Evolutionary conservation across 2,888 invertebrate species (phyloP), one percentile per base, ranked within the genome.

Genomic region (Lomographa bimaculata): DNA sequence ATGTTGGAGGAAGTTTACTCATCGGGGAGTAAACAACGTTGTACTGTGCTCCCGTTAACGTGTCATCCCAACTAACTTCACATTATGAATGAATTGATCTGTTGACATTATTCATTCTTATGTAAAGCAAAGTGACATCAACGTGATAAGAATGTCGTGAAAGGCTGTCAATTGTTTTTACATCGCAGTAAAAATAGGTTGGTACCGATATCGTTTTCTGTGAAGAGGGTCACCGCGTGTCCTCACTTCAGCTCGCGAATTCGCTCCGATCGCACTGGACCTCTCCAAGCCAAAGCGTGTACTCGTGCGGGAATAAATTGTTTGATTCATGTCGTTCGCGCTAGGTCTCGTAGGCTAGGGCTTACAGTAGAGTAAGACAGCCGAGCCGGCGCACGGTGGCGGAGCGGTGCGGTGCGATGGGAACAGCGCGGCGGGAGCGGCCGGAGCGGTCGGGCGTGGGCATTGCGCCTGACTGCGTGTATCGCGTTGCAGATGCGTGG

Each of bases 261-360:
- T 78, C 82, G 82, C 78, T 84, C 86, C 85, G 72, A 86, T 86
- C 87, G 87, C 87, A 87, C 86, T 80, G 78, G 78, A 81, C 82
- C 85, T 73, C 85, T 85, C 81, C 79, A 76, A 79, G 72, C 72
- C 72, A 60, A 67, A 64, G 71, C 75, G 78, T 70, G 68, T 69
- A 65, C 70, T 70, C 73, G 74, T 70, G 71, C 74, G 70, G 61
- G 53, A 63, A 50, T 52, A 56, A 54, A 62, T 54, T 32, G 51
- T 51, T 46, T 55, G 51, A 47, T 62, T 55, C 52, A 43, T 56
- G 57, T 59, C 53, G 66, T 55, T 59, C 50, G 61, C 60, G 67
- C 52, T 73, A 71, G 76, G 67, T 60, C 52, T 64, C 66, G 51
- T 65, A 68, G 72, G 74, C 63, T 65, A 62, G 66, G 67, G 48